Base-by-base conservation (phyloP, 2,888 invertebrate species). In the Minunthozetes semirufus region DNA sequence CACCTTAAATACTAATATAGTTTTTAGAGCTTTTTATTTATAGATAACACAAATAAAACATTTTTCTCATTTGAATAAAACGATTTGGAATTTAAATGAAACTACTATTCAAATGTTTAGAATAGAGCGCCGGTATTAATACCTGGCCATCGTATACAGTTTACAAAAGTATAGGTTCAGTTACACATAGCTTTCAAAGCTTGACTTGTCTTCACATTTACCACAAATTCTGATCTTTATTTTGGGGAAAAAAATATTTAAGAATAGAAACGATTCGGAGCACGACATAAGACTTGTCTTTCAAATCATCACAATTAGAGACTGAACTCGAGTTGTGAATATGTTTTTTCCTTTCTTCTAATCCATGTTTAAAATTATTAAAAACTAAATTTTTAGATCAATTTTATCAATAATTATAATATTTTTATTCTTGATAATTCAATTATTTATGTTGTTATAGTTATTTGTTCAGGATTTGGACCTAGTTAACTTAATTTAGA, bases 11-110 rank as follows among this genome's bases (percentile, higher is more conserved):
- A 38, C 63, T 63, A 63, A 63, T 59, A 59, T 59, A 59, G 25
- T 50, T 19, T 50, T 50, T 50, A 50, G 50, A 19, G 50, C 50
- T 50, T 50, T 48, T 50, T 50, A 50, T 50, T 50, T 5, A 50
- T 50, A 50, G 6, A 63, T 38, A 33, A 63, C 33, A 63, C 63
- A 63, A 63, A 63, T 63, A 63, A 63, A 63, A 63, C 63, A 63
- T 63, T 63, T 63, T 38, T 63, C 3, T 15, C 29, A 38, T 63
- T 50, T 63, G 27, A 63, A 63, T 63, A 5, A 33, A 63, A 33
- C 63, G 33, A 38, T 27, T 61, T 63, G 29, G 27, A n/a, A 27
- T 38, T 63, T 19, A 63, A 63, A 63, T 63, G 29, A 63, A 38
- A 33, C 63, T 38, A 1, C 38, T 63, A 33, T 63, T 63, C 27